Percentiles rank a stretch among this genome's conserved stretches.
Evolutionary conservation across 1,140 invertebrate species (phyloP).

Genomic region (Sipha flava): DNA sequence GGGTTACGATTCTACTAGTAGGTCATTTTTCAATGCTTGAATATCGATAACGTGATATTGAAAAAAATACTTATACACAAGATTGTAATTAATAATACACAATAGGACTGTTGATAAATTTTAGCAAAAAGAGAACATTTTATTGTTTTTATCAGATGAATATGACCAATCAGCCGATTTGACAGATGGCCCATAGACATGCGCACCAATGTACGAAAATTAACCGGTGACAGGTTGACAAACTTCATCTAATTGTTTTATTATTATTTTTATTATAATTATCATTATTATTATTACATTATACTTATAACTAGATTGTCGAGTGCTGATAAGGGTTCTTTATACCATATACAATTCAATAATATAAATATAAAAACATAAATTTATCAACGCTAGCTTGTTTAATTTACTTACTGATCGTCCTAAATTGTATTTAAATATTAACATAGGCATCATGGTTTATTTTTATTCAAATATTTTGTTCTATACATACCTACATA

Average conservation of each 20-base stretch:
- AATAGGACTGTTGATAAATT: constrained; percentile 1
- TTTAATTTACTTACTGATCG: too few relatives aligned
- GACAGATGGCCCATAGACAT: constrained; percentile 12
- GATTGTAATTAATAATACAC: not conserved
- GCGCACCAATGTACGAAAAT: constrained; percentile 21
- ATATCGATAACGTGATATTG: constrained; percentile 21
- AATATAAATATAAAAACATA: too few relatives aligned
- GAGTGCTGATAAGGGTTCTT: too few relatives aligned
- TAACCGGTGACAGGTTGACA: constrained; percentile 31
- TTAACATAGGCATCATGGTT: too few relatives aligned
- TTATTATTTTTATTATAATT: not conserved
- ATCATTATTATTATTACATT: too few relatives aligned
- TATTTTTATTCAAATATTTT: too few relatives aligned
- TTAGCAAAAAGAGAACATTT: constrained; percentile 22
- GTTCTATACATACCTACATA: too few relatives aligned
- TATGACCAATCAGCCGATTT: constrained; percentile 28
- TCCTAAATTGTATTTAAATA: too few relatives aligned
- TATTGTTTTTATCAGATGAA: constrained; percentile 28
- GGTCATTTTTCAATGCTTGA: not conserved
- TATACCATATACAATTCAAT: too few relatives aligned
- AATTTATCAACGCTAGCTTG: too few relatives aligned
- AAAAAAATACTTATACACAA: constrained; percentile 8
- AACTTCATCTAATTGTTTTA: not conserved
- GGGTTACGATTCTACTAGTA: constrained; percentile 2
- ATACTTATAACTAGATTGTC: too few relatives aligned